These are phyloP conservation scores for fruit fly (Drosophila melanogaster) DNA, from an alignment of 1,140 invertebrate genomes.

Conservation along the genomic window Release_6_plus_ISO1_MT NT_033777.3:12837001-12837500, in stretches of 20 bases:
- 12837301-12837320: conserved; percentile 82
- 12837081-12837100: conserved; percentile 8
- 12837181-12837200: no score
- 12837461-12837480: conserved; percentile 83
- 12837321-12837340: conserved; percentile 61
- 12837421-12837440: conserved; percentile 28
- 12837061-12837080: conserved; percentile 38
- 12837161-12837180: no score
- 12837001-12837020: conserved; percentile 14
- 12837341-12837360: conserved; percentile 14
- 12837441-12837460: conserved; percentile 71
- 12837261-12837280: conserved; percentile 14
- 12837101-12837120: background rate
- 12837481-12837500: conserved; percentile 77
- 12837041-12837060: conserved; percentile 31
- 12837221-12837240: background rate
- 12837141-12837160: background rate
- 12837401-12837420: background rate
- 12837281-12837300: conserved; percentile 61
- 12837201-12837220: background rate
- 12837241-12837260: conserved; percentile 1
- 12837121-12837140: no score
- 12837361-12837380: conserved; percentile 27
- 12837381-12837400: conserved; percentile 24
- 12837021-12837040: conserved; percentile 6